Base-by-base conservation (phyloP, 2,113 vertebrate genomes). In the Zosterops borbonicus region DNA sequence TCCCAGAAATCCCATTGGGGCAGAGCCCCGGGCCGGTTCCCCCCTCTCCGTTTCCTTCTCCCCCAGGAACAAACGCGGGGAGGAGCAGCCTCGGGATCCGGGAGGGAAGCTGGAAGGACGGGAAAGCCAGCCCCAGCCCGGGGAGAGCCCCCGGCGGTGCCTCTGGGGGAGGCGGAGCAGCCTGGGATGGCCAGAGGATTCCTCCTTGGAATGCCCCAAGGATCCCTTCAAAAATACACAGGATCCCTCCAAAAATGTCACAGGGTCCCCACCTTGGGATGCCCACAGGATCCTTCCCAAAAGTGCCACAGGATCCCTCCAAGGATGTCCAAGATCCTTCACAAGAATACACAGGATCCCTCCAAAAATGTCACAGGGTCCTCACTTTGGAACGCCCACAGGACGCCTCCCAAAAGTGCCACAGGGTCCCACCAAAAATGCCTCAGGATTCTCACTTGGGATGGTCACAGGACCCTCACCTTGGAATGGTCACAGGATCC, bases 1-100 rank as follows among this genome's bases (percentile, higher is more conserved):
- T 93, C 90, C 83, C 94, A 92, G 71, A 83, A 92, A 93, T 47
- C 79, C 85, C 90, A 49, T 37, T 27, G 11, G 70, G 18, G 17
- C 76, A 14, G 2, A 78, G 60, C 56, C 6, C 16, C 12, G 6
- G 44, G 94, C 67, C 82, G 12, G 58, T 9, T 93, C 23, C 55
- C 69, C 24, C n/a, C 14, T 22, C 14, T 22, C 39, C 9, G 39
- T 44, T 28, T 53, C 47, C 50, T 46, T 85, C 22, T 92, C 59
- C 65, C 47, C 21, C 53, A 52, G 37, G 23, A 74, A 84, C 5
- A 28, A 94, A 46, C 8, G 5, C 65, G 11, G 35, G 33, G 67
- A 79, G 63, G 65, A 67, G 79, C 74, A 14, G 78, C 69, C 64
- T 1, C 6, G 29, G 81, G 37, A 49, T 11, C 44, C 5, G 3